Evolutionary conservation across 2,888 invertebrate genomes (phyloP).

Genomic region (Julus scandinavius): DNA sequence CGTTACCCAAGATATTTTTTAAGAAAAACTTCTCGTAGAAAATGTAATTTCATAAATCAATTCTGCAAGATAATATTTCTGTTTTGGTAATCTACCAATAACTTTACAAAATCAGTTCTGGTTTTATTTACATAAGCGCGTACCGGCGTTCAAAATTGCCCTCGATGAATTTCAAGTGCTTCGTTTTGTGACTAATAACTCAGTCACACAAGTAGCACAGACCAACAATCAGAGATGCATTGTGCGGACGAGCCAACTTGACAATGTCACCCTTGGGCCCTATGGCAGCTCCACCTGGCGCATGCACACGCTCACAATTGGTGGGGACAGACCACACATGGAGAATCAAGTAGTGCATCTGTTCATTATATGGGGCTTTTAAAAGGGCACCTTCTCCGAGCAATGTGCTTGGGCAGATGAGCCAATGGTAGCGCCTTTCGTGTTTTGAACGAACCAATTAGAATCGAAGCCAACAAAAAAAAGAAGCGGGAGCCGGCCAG

Average conservation of each 20-base stretch:
- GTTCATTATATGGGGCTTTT: constrained; percentile 46
- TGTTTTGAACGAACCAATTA: background rate
- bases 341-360: constrained; percentile 53
- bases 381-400: constrained; percentile 3
- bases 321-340: constrained; percentile 53
- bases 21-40: too few relatives aligned
- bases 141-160: background rate
- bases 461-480: background rate
- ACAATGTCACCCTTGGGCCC: constrained; percentile 22
- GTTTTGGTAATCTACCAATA: background rate
- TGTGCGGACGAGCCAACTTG: background rate
- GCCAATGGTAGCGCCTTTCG: background rate
- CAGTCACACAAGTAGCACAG: background rate
- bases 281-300: constrained; percentile 42
- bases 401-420: background rate
- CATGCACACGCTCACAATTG: constrained; percentile 22
- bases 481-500: constrained; percentile 18
- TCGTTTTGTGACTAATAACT: background rate
- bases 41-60: too few relatives aligned
- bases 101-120: background rate
- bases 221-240: background rate
- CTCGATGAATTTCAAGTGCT: constrained; percentile 20
- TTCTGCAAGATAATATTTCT: too few relatives aligned
- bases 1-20: too few relatives aligned
- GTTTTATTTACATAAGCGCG: background rate